Evolutionary conservation across 1,140 invertebrate species (phyloP).

Genomic region (Nylanderia fulva): DNA sequence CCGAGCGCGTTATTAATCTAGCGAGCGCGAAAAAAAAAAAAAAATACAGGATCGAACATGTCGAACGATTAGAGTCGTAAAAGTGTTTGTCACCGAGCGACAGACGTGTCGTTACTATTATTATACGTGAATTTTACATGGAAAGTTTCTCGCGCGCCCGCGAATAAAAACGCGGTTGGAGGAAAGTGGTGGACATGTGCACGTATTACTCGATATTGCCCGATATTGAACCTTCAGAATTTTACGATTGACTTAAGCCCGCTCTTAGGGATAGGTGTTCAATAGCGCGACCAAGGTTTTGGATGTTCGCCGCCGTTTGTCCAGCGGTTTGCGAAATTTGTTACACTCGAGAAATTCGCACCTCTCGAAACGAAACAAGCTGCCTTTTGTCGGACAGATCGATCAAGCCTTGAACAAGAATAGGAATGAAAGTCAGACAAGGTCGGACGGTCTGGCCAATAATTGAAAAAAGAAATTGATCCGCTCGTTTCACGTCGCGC

Average conservation of each 20-base stretch:
- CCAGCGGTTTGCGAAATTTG: constrained; percentile 37
- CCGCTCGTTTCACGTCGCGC: not conserved
- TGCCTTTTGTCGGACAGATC: constrained; percentile 10
- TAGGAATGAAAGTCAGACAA: not conserved
- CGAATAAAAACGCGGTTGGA: not conserved
- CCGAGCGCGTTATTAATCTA: constrained; percentile 39
- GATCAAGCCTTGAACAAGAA: not conserved
- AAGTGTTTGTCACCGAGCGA: constrained; percentile 8
- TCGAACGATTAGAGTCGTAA: constrained; percentile 14
- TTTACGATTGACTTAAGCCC: constrained; percentile 43
- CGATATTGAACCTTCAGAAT: constrained; percentile 41
- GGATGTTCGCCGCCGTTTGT: constrained; percentile 11
- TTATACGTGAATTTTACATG: constrained; percentile 40
- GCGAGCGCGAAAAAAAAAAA: not conserved
- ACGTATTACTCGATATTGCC: not conserved
- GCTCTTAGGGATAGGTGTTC: not conserved
- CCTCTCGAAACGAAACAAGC: not conserved
- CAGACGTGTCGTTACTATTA: constrained; percentile 38
- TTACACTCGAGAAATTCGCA: constrained; percentile 45
- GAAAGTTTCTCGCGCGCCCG: not conserved
- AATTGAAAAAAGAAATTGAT: constrained; percentile 37
- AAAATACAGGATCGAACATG: not conserved
- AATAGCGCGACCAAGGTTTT: constrained; percentile 7
- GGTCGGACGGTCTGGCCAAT: not conserved
- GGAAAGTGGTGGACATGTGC: not conserved